Conservation (phyloP, 2,888 invertebrate genomes). For the Anagyrus pseudococci region DNA sequence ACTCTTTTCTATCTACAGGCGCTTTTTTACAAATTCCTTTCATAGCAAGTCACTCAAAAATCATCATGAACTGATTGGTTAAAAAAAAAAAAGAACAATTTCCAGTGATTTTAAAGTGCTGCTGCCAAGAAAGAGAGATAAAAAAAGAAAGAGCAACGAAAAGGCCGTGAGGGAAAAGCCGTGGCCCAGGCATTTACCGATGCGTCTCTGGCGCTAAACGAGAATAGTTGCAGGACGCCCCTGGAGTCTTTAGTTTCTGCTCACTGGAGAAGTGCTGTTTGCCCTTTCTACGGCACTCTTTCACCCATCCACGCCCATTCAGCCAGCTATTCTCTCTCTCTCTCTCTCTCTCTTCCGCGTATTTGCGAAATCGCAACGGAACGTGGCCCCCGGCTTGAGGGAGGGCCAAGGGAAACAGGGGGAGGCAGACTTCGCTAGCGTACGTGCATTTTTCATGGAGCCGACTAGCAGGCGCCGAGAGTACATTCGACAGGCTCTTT, state of each 20-base stretch:
- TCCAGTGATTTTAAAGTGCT: no score
- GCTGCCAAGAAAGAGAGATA: no score
- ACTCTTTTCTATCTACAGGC: neutral
- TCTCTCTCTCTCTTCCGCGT: neutral
- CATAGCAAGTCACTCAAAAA: no score
- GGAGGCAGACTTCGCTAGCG: no score
- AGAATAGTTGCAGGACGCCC: conserved; percentile 9
- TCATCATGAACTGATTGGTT: no score
- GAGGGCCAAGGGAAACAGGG: no score
- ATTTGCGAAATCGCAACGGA: conserved; percentile 1
- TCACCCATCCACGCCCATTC: neutral
- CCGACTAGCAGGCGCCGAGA: neutral
- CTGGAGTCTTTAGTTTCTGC: neutral
- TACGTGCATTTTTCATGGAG: conserved; percentile 2
- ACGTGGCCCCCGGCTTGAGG: neutral
- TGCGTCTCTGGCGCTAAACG: no score
- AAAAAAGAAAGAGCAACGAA: no score
- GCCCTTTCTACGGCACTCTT: neutral
- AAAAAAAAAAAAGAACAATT: no score
- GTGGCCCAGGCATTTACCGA: no score
- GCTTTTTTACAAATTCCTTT: no score
- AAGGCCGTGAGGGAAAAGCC: no score
- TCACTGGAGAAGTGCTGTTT: neutral
- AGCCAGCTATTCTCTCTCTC: neutral
- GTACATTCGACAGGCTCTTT: neutral